phyloP scores from a whole-genome alignment of 2,888 invertebrate species.

The Microctonus aethiopoides region DNA sequence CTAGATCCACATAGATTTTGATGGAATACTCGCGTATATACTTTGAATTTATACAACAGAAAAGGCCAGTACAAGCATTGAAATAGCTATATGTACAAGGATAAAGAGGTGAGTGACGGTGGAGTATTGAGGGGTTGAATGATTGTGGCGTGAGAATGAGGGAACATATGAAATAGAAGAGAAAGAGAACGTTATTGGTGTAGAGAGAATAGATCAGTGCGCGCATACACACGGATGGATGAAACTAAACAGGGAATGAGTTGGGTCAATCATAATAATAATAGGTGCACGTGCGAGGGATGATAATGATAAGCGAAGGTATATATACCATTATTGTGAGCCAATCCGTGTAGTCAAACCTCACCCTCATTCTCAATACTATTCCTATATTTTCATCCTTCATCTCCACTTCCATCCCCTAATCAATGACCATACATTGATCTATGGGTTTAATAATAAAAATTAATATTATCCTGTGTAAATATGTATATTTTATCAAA shows the following conservation, averaged over 20 bases:
- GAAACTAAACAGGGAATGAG: constrained; percentile 16
- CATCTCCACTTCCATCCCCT: background rate
- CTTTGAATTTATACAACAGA: background rate
- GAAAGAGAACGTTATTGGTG: background rate
- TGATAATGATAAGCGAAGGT: constrained; percentile 35
- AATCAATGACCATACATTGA: background rate
- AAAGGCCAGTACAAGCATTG: background rate
- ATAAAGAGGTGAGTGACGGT: background rate
- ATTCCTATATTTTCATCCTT: background rate
- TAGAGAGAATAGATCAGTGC: background rate
- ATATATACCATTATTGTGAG: constrained; percentile 11
- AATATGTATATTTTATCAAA: too few species aligned
- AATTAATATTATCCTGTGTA: too few species aligned
- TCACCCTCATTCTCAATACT: background rate
- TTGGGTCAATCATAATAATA: constrained; percentile 37
- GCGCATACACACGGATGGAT: constrained; percentile 7
- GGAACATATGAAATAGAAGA: constrained; percentile 3
- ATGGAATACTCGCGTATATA: background rate
- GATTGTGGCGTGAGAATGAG: background rate
- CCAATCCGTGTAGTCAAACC: constrained; percentile 3
- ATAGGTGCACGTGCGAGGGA: constrained; percentile 38
- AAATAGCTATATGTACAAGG: background rate
- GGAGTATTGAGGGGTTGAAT: background rate
- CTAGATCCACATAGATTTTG: background rate
- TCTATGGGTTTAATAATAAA: background rate